A percentile compares a stretch with the other conserved stretches of the same genome.
phyloP scores from a whole-genome alignment of 2,888 invertebrate species.

The Sinopyrophorus schimmeli region DNA sequence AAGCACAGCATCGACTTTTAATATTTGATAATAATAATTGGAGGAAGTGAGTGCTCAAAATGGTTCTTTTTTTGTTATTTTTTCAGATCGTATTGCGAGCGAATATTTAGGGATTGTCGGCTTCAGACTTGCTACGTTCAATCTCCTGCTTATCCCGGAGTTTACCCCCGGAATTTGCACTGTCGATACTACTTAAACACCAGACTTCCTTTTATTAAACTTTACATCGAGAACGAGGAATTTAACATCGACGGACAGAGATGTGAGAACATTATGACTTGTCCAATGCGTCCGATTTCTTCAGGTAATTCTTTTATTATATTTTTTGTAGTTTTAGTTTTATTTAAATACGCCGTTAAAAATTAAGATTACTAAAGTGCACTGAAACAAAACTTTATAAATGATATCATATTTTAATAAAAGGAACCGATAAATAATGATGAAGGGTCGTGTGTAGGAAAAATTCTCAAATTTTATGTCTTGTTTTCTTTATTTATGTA shows the following conservation, averaged over 20 bases:
- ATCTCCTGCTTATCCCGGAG: conserved; percentile 90
- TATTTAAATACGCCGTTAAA: too few species aligned
- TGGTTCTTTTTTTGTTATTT: too few species aligned
- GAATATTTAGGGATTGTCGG: conserved; percentile 84
- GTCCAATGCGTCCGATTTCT: conserved; percentile 89
- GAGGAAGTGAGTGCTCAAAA: too few species aligned
- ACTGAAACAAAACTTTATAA: too few species aligned
- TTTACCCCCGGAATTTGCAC: conserved; percentile 87
- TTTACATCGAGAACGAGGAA: conserved; percentile 91
- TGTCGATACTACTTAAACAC: conserved; percentile 91
- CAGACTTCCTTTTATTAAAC: conserved; percentile 83
- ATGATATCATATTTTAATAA: too few species aligned
- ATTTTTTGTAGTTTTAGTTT: too few species aligned
- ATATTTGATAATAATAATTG: conserved; percentile 18
- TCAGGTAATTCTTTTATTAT: conserved; percentile 72
- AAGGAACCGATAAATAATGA: too few species aligned
- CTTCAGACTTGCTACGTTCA: conserved; percentile 93
- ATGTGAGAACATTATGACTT: conserved; percentile 93
- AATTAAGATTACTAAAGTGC: too few species aligned
- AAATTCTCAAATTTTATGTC: too few species aligned
- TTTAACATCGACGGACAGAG: conserved; percentile 93
- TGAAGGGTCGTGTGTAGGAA: too few species aligned
- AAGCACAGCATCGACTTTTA: conserved; percentile 8
- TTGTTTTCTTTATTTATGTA: too few species aligned
- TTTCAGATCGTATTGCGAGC: conserved; percentile 81